A percentile compares a stretch with the other conserved stretches of the same genome.
These are phyloP conservation scores for Nibea coibor DNA, from an alignment of 2,113 vertebrate genomes.

Conservation along the genomic window DNA sequence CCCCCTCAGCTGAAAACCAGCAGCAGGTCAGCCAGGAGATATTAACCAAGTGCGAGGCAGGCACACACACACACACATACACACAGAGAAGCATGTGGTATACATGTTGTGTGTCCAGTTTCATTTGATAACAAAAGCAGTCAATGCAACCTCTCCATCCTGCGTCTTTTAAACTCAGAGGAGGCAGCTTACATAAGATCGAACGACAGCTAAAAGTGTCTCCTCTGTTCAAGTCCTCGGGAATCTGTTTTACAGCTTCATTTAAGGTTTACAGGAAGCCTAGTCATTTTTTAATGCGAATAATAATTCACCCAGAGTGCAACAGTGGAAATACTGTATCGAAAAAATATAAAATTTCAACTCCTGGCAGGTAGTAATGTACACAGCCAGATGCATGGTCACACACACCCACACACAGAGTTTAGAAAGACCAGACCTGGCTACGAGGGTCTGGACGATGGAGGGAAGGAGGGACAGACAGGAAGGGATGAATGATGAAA, in stretches of 20 bases:
- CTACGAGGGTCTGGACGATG: neutral
- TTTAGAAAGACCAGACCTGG: slow-evolving; percentile 27
- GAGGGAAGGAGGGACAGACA: slow-evolving; percentile 24
- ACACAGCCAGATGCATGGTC: slow-evolving; percentile 44
- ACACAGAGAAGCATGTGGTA: slow-evolving; percentile 20
- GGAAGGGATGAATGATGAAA: slow-evolving; percentile 53
- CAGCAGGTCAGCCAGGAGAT: slow-evolving; percentile 67
- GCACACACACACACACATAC: slow-evolving; percentile 27
- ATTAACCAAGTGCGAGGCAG: slow-evolving; percentile 60
- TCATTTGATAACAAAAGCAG: slow-evolving; percentile 57
- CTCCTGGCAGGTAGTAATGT: slow-evolving; percentile 43
- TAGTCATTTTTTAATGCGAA: slow-evolving; percentile 69
- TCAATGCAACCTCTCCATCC: slow-evolving; percentile 16
- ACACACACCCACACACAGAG: slow-evolving; percentile 27
- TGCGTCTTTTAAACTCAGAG: slow-evolving; percentile 41
- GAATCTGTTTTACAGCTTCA: slow-evolving; percentile 67
- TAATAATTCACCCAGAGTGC: slow-evolving; percentile 69
- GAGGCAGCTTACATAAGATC: slow-evolving; percentile 52
- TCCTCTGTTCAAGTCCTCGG: slow-evolving; percentile 32
- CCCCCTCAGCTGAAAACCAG: slow-evolving; percentile 28
- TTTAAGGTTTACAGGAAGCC: slow-evolving; percentile 74
- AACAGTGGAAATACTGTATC: slow-evolving; percentile 75
- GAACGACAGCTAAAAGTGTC: slow-evolving; percentile 49
- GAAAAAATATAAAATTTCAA: slow-evolving; percentile 49
- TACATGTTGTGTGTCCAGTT: slow-evolving; percentile 29